phyloP scores from a whole-genome alignment of 1,140 invertebrate genomes.

The Zelostemma sp. region DNA sequence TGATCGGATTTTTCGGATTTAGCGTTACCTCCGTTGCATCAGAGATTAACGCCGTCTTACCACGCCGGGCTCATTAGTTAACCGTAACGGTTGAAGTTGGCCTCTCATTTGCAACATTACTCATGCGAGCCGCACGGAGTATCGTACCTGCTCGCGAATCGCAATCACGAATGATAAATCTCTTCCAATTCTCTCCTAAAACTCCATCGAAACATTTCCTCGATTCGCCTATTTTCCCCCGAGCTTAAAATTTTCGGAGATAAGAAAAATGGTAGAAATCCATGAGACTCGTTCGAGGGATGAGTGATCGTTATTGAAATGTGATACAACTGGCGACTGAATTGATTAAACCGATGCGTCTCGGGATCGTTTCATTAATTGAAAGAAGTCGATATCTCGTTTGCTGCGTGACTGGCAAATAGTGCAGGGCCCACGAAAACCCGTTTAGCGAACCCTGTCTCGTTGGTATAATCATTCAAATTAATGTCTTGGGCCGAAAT shows the following conservation, averaged over 20 bases:
- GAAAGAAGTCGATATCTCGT: neutral
- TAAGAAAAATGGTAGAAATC: neutral
- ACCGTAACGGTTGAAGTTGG: constrained; percentile 31
- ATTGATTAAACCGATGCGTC: neutral
- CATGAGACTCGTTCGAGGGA: neutral
- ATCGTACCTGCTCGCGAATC: constrained; percentile 13
- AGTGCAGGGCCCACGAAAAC: neutral
- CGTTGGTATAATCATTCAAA: neutral
- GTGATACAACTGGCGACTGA: too few species aligned
- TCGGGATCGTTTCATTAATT: too few species aligned
- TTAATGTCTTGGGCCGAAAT: constrained; percentile 6
- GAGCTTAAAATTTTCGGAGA: neutral
- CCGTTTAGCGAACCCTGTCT: neutral
- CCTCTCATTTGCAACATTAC: constrained; percentile 41
- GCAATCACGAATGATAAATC: constrained; percentile 38
- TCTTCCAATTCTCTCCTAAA: constrained; percentile 8
- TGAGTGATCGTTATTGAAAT: too few species aligned
- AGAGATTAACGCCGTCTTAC: constrained; percentile 60
- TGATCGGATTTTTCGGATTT: constrained; percentile 57
- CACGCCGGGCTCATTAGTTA: constrained; percentile 57
- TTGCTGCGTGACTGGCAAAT: constrained; percentile 5
- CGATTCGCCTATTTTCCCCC: too few species aligned
- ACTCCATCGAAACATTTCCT: constrained; percentile 1
- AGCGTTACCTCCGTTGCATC: constrained; percentile 44
- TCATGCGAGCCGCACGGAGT: constrained; percentile 15